Evolutionary conservation across 2,113 vertebrate genomes (phyloP), one percentile per base, ranked within the genome.

Genomic region (Glaucomys volans): DNA sequence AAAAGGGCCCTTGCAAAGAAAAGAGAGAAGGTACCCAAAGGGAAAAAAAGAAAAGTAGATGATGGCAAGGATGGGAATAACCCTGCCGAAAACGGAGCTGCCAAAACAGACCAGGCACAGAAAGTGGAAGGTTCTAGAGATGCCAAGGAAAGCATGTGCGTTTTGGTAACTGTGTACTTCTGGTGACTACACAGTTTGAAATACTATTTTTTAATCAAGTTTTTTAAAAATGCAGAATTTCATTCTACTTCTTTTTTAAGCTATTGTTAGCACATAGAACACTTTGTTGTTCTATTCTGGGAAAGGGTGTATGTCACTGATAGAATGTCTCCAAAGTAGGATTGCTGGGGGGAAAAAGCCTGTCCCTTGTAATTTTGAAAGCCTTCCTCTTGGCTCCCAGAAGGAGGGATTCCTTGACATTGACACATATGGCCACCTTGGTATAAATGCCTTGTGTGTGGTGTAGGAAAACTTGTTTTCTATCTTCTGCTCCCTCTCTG

Each of bases 171-270:
- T 59, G 20, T 59, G 20, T 59, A 59, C 20, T 59, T 59, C 57
- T 59, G 18, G 57, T 59, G 52, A 52, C 52, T 52, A 59, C 57
- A 59, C 57, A 59, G 57, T 59, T 59, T 59, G 57, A 59, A 59
- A 59, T 59, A 26, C 24, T 59, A 24, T 59, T 59, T 59, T 59
- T 59, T 67, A 67, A 98, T 98, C 98, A 98, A 98, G 98, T 98
- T 98, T 98, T 98, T 98, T 98, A 98, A 98, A 98, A 98, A 98
- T 98, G 98, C 98, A 98, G 98, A 98, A 98, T 98, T 98, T 98
- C 98, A 98, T 20, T 35, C 7, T 67, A n/a, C 16, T n/a, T 67
- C 30, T 72, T 72, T 40, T 40, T 40, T 24, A 40, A 72, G 9
- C 20, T 72, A 20, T 72, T 40, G 71, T 42, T 40, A 72, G 20